Evolutionary conservation across 2,113 vertebrate species (phyloP).

Genomic region (Xenopus borealis): DNA sequence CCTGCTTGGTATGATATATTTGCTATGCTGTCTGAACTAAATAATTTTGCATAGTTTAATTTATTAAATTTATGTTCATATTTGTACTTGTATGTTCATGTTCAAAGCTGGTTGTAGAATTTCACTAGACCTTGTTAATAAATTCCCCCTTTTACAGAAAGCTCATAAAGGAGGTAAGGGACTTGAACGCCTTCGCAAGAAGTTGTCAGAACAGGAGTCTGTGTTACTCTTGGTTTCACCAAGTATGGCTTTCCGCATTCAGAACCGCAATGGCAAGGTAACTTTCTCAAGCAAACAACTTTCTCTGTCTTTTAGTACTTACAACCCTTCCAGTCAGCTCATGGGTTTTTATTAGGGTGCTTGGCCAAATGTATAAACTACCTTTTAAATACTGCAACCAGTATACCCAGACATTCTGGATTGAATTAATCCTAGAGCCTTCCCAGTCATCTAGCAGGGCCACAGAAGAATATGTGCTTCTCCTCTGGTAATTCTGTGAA

Average conservation of each 20-base stretch:
- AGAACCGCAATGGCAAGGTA: conserved; percentile 90
- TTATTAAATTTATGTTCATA: no score
- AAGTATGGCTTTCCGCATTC: conserved; percentile 88
- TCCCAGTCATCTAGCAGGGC: no score
- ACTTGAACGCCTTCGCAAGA: conserved; percentile 87
- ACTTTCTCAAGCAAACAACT: conserved; percentile 16
- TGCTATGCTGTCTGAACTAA: no score
- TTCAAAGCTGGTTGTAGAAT: background rate
- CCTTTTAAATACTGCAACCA: no score
- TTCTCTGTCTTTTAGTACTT: background rate
- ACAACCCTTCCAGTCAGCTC: background rate
- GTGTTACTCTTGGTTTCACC: conserved; percentile 89
- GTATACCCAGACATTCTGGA: no score
- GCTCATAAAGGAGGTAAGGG: conserved; percentile 86
- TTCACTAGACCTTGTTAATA: background rate
- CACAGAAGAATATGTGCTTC: no score
- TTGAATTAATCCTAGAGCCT: no score
- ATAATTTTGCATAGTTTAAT: no score
- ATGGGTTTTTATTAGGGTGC: background rate
- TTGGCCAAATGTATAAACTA: background rate
- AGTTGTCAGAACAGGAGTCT: conserved; percentile 88
- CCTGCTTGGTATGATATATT: no score
- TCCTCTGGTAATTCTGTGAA: no score
- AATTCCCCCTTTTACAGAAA: conserved; percentile 62
- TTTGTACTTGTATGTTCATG: background rate